Evolutionary conservation across 2,888 invertebrate genomes (phyloP), one percentile per base, ranked within the genome.

Genomic region (Stenchaetothrips biformis): DNA sequence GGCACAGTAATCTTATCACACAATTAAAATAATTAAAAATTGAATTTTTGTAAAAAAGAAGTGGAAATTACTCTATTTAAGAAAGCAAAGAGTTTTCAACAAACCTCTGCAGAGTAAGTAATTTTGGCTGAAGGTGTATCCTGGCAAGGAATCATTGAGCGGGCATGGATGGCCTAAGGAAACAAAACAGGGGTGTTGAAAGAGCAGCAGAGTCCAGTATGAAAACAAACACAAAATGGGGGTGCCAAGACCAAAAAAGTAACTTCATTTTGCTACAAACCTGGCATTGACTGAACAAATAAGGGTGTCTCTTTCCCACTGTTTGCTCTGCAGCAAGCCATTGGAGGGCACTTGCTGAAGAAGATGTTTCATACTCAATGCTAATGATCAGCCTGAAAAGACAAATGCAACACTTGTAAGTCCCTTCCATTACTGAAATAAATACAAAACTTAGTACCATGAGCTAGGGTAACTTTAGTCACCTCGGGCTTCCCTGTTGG

Each of bases 121-220:
- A 92, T 91, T 88, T 98, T 98, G 0, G 97, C 94, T 0, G 92
- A 91, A 0, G 98, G 97, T 0, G 96, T 93, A 88, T 98, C 96
- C 88, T 98, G 97, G 85, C 97, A 97, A 0, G 98, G 98, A 3
- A 97, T 84, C 83, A 97, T 91, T 3, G 97, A 95, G 78, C 97
- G 91, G 0, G 95, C 95, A 88, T 96, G 95, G 83, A 96, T 96
- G 2, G 95, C 93, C 92, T 94, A 13, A 6, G 59, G 59, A 13
- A 59, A 59, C 16, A 59, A 59, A 59, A 37, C 2, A 37, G 37
- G 37, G 37, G 7, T 59, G 11, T 59, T 59, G 4, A 37, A 37
- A 13, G 16, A 59, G 18, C 1, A 16, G 6, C 13, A 59, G 16
- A 59, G 16, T 6, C 18, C 0, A 18, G 9, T 9, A 7, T 53